A percentile compares a stretch with the other conserved stretches of the same genome.
Conservation (phyloP, 2,113 vertebrate species). For the Gymnocephalus cernua region DNA sequence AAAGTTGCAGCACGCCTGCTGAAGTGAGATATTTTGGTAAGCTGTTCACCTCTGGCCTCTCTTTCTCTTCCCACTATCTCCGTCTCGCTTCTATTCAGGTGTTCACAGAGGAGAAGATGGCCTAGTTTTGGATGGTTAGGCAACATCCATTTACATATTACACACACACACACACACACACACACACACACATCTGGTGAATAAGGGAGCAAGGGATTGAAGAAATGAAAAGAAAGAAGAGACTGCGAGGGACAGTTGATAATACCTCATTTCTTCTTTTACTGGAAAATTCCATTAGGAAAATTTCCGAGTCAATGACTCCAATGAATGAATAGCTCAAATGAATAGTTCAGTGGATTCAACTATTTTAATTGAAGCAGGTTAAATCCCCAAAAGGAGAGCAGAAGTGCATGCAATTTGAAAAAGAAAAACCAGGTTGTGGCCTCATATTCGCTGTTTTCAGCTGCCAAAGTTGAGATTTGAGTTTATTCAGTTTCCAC, state of each 20-base stretch:
- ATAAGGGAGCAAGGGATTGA: conserved; percentile 46
- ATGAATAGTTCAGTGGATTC: conserved; percentile 61
- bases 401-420: not conserved
- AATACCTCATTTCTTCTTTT: conserved; percentile 67
- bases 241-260: conserved; percentile 52
- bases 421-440: not conserved
- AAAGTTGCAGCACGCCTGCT: conserved; percentile 43
- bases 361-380: conserved; percentile 66
- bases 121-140: conserved; percentile 68
- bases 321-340: conserved; percentile 63
- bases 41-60: conserved; percentile 57
- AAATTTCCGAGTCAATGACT: conserved; percentile 68
- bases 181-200: conserved; percentile 14
- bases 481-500: not conserved
- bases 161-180: conserved; percentile 30
- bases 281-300: conserved; percentile 74
- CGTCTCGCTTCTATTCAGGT: conserved; percentile 62
- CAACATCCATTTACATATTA: conserved; percentile 65
- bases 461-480: not conserved
- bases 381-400: conserved; percentile 50
- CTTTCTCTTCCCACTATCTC: conserved; percentile 28
- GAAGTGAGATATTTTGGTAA: conserved; percentile 55
- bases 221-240: conserved; percentile 23
- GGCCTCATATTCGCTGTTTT: not conserved
- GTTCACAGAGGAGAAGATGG: conserved; percentile 63